phyloP scores from a whole-genome alignment of 2,888 invertebrate species.

The Aleiodes leptofemur region DNA sequence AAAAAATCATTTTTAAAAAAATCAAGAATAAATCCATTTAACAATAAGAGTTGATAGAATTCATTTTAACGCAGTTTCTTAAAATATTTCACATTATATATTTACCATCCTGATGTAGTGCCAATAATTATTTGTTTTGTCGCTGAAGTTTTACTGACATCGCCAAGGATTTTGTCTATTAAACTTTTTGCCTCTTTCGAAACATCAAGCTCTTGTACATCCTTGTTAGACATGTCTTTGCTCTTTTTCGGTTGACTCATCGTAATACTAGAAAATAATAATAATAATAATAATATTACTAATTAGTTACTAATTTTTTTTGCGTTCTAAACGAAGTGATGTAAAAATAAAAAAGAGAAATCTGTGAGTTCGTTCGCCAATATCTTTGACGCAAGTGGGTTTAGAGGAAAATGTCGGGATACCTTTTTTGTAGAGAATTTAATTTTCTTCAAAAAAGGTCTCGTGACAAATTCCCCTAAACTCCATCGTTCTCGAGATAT shows the following conservation, averaged over 20 bases:
- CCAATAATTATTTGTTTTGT: conserved; percentile 92
- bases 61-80: neutral
- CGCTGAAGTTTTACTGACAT: conserved; percentile 90
- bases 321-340: neutral
- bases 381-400: too few species aligned
- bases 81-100: conserved; percentile 33
- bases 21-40: neutral
- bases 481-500: too few species aligned
- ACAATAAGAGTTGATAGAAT: too few species aligned
- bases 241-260: conserved; percentile 70
- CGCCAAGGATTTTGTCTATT: conserved; percentile 85
- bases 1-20: neutral
- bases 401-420: too few species aligned
- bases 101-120: conserved; percentile 92
- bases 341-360: neutral
- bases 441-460: too few species aligned
- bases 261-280: conserved; percentile 48
- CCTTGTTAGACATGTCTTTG: conserved; percentile 61
- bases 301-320: neutral
- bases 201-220: conserved; percentile 76
- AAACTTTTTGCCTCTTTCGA: conserved; percentile 80
- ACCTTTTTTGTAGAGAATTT: too few species aligned
- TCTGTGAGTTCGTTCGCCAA: neutral
- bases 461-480: too few species aligned
- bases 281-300: neutral